These are phyloP conservation scores for Yponomeuta cagnagella DNA, from an alignment of 2,888 invertebrate genomes.

Conservation along the genomic window DNA sequence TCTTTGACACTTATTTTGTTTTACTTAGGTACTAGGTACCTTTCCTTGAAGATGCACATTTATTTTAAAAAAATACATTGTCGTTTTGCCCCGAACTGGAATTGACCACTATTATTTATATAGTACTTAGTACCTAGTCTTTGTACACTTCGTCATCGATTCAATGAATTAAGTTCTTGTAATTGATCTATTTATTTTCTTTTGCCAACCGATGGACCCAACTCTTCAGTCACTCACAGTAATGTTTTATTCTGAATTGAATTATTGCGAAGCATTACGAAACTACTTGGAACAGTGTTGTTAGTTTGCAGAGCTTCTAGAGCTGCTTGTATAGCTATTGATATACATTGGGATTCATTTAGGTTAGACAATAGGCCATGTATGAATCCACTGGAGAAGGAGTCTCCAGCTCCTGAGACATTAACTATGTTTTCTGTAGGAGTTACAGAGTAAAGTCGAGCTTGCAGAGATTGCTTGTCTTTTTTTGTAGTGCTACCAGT, in stretches of 20 bases:
- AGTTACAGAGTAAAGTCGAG: conserved; percentile 53
- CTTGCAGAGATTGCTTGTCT: conserved; percentile 17
- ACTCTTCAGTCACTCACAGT: background rate
- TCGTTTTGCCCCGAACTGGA: no score
- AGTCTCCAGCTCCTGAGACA: conserved; percentile 91
- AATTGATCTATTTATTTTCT: no score
- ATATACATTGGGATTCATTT: conserved; percentile 75
- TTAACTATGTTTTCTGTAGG: conserved; percentile 70
- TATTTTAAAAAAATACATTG: no score
- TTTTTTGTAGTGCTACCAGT: background rate
- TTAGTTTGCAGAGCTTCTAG: conserved; percentile 73
- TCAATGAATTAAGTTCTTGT: no score
- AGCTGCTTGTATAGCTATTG: conserved; percentile 79
- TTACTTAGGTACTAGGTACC: no score
- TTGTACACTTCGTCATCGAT: no score
- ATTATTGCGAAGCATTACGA: background rate
- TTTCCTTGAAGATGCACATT: no score
- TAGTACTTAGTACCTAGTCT: no score
- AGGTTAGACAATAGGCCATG: conserved; percentile 74
- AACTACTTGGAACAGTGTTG: conserved; percentile 73
- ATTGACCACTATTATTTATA: no score
- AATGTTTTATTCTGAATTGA: background rate
- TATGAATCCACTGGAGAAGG: conserved; percentile 83
- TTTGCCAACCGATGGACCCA: no score
- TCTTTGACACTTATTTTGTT: no score